Conservation (phyloP, 2,888 invertebrate genomes). For the Standfussiana lucernea region DNA sequence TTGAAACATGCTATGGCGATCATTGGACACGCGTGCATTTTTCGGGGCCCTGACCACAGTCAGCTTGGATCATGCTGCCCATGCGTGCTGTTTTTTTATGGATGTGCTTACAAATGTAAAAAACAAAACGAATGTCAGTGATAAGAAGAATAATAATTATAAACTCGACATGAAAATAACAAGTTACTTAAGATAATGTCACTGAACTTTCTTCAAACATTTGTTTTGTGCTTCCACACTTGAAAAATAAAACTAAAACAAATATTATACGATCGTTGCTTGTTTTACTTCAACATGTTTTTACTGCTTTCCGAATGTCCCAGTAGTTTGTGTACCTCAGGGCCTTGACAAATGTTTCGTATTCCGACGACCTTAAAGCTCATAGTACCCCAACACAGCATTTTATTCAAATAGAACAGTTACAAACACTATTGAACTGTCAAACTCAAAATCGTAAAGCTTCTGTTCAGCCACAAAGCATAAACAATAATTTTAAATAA, state of each 20-base stretch:
- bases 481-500: no score
- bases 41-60: no score
- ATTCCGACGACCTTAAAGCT: no score
- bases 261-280: conserved; percentile 17
- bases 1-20: no score
- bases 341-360: not conserved
- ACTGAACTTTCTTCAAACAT: conserved; percentile 7
- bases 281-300: conserved; percentile 14
- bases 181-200: conserved; percentile 13
- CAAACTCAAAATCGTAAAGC: no score
- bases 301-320: not conserved
- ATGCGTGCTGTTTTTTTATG: not conserved
- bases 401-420: no score
- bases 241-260: not conserved
- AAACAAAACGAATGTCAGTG: conserved; percentile 5
- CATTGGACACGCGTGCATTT: no score
- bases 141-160: not conserved
- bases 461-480: not conserved
- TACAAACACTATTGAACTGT: no score
- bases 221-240: conserved; percentile 8
- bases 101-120: not conserved
- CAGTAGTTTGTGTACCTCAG: not conserved
- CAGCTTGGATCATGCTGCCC: not conserved
- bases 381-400: no score
- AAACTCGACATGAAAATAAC: conserved; percentile 36